Base-by-base conservation (phyloP, 2,888 invertebrate genomes). In the Aproaerema taeniolella region DNA sequence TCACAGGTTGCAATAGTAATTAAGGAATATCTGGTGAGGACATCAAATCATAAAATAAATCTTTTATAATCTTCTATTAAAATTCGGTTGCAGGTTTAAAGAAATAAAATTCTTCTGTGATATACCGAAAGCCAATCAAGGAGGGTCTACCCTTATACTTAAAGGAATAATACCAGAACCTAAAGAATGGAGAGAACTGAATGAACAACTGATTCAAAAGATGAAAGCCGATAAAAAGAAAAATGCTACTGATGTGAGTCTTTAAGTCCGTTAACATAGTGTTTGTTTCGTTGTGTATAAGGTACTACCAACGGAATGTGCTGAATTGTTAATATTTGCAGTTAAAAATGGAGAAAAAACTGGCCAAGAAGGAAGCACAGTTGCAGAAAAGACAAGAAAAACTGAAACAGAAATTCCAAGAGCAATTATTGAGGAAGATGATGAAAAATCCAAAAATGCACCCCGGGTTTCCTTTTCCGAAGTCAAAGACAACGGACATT, bases 51-150 rank as follows among this genome's bases (percentile, higher is more conserved):
- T n/a, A n/a, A n/a, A n/a, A n/a, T n/a, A n/a, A n/a, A n/a, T n/a
- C n/a, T n/a, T n/a, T n/a, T n/a, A n/a, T n/a, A n/a, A n/a, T n/a
- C n/a, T n/a, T n/a, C n/a, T n/a, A n/a, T n/a, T n/a, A n/a, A n/a
- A n/a, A n/a, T n/a, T n/a, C n/a, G n/a, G n/a, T n/a, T n/a, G n/a
- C 31, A 82, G 82, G 82, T 80, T 63, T 47, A 51, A 69, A 17
- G 58, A 71, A 25, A 59, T 67, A 1, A 55, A 51, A 25, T 65
- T 61, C 44, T 73, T 82, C 39, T 49, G 70, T 40, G 63, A 77
- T n/a, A 68, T 81, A 44, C 82, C 80, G 2, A 60, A 54, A 31
- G 55, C 57, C 12, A 57, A 47, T 1, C 44, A 53, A 14, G 73
- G 70, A 16, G 81, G 78, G 2, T 56, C 68, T 2, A 45, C 48